These are phyloP conservation scores for Triplophysa yarkandensis DNA, from an alignment of 2,797 vertebrate species.

Conservation along the genomic window DNA sequence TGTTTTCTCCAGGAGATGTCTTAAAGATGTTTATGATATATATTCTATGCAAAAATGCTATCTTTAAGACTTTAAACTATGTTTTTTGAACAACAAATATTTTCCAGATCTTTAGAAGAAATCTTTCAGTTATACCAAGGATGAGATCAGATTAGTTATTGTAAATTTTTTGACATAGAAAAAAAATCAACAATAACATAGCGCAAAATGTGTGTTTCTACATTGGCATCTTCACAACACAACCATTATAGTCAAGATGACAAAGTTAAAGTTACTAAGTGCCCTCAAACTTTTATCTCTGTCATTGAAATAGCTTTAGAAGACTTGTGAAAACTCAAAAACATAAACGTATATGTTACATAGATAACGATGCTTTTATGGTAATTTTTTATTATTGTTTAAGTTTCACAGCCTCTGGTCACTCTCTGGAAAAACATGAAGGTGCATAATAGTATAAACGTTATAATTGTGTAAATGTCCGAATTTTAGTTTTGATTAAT, in stretches of 20 bases:
- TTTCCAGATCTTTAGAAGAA: too few species aligned
- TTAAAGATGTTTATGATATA: too few species aligned
- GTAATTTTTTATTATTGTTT: not conserved
- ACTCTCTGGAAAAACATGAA: not conserved
- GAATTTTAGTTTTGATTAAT: slow-evolving; percentile 8
- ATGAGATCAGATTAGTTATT: not conserved
- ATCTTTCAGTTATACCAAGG: too few species aligned
- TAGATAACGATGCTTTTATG: not conserved
- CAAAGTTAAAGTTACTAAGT: too few species aligned
- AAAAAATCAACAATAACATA: too few species aligned
- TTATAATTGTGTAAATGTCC: not conserved
- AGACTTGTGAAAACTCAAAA: not conserved
- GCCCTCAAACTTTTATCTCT: not conserved
- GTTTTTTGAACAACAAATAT: too few species aligned
- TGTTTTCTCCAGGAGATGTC: too few species aligned
- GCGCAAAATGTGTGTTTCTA: too few species aligned
- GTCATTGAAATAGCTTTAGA: not conserved
- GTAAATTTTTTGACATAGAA: not conserved
- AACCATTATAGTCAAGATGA: too few species aligned
- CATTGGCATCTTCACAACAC: not conserved
- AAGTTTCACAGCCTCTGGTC: not conserved
- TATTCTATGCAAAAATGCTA: too few species aligned
- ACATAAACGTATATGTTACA: not conserved
- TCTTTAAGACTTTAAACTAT: too few species aligned
- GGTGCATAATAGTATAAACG: not conserved